These are phyloP conservation scores for Amphipyra berbera DNA, from an alignment of 2,888 invertebrate genomes.

Conservation along the genomic window DNA sequence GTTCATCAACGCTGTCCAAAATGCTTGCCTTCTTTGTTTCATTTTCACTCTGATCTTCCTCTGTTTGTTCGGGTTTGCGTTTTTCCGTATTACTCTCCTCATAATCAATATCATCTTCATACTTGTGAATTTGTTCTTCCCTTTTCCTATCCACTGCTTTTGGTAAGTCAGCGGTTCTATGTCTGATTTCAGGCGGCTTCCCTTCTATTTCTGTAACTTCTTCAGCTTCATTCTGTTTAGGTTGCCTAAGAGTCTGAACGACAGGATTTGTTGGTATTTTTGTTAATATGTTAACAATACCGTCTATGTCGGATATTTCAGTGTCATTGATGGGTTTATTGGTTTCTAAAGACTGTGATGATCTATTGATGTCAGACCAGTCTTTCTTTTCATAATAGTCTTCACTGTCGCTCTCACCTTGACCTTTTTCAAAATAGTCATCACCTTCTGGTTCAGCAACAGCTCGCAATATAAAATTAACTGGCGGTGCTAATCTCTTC, in stretches of 20 bases:
- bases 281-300: conserved; percentile 79
- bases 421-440: conserved; percentile 78
- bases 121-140: conserved; percentile 17
- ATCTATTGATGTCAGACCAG: conserved; percentile 78
- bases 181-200: conserved; percentile 1
- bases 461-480: conserved; percentile 76
- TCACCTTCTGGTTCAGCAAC: conserved; percentile 77
- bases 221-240: conserved; percentile 34
- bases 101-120: conserved; percentile 70
- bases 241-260: conserved; percentile 57
- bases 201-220: conserved; percentile 35
- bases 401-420: conserved; percentile 76
- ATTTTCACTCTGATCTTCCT: conserved; percentile 73
- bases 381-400: conserved; percentile 84
- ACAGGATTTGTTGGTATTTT: conserved; percentile 60
- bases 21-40: conserved; percentile 80
- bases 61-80: conserved; percentile 57
- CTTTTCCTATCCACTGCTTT: conserved; percentile 4
- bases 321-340: conserved; percentile 62
- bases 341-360: conserved; percentile 52
- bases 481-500: conserved; percentile 80
- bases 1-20: conserved; percentile 78
- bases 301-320: conserved; percentile 77
- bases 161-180: not conserved
- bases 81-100: conserved; percentile 69